Base-by-base conservation (phyloP, 2,797 vertebrate genomes). In the Choloepus didactylus region DNA sequence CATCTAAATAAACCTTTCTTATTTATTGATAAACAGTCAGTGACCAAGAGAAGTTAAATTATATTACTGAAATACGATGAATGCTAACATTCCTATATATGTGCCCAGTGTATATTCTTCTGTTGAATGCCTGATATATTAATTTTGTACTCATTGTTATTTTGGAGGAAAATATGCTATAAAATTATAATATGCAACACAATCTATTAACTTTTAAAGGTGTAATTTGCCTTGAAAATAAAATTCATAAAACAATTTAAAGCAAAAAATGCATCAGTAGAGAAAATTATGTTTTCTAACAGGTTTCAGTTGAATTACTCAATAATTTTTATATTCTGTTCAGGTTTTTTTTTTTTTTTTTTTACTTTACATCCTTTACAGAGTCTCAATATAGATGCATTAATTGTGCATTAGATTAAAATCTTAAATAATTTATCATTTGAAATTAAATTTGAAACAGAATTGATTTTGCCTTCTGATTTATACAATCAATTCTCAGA, bases 221-320 rank as follows among this genome's bases (percentile, higher is more conserved):
- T 70, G 27, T 9, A 46, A 77, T 21, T 5, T 87, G 76, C 56
- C 75, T 89, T 31, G n/a, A 41, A n/a, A 93, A 80, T 29, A 51
- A 86, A 84, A 80, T 77, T 94, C 27, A 38, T 51, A 27, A 91
- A 87, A 92, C 92, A 97, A 69, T n/a, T 44, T 69, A 69, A 31
- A 96, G 51, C 94, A 35, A 95, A 92, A 12, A 66, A 72, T 86
- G 38, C 76, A 6, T 16, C 81, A 91, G 79, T 56, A 94, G n/a
- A 72, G 54, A 92, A 5, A 90, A 92, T 81, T 64, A 19, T 72
- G 19, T 72, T 94, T 76, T 44, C 9, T 54, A 92, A 44, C 35
- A 59, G 95, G 21, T 92, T 49, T 54, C 4, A 77, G 62, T 46
- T 66, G 66, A 27, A 35, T 27, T 94, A 16, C 12, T 95, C 92